Evolutionary conservation across 2,113 vertebrate genomes (phyloP), one percentile per base, ranked within the genome.

Genomic region (Mesitornis unicolor): DNA sequence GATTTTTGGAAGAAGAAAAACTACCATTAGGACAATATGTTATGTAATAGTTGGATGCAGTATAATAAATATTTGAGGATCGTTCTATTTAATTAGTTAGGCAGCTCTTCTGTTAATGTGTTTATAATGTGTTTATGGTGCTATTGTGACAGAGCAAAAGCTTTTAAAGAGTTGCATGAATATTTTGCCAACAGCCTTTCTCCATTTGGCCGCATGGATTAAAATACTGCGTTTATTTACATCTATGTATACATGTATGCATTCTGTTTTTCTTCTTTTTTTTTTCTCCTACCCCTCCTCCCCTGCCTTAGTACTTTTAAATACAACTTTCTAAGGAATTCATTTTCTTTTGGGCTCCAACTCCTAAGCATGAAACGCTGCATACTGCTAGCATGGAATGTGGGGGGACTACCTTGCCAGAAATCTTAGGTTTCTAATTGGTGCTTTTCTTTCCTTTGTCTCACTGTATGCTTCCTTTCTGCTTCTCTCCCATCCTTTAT

Each of bases 181-280:
- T 80, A 33, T 61, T 74, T 61, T 83, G 42, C 42, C 43, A 40
- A 7, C 19, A 71, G 2, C 31, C 28, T 86, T 78, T 70, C 19
- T 45, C 42, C 7, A 5, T 74, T 63, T 61, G 47, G 8, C 42
- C 81, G 61, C 36, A 40, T 73, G 2, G 14, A 35, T n/a, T 59
- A 42, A 29, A 10, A 73, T 38, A 28, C 2, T 16, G 78, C 6
- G 61, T 38, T 84, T 69, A 16, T 15, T 47, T 35, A 16, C 13
- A 36, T 19, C 6, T 10, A 48, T 16, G 10, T 1, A 3, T 2
- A 28, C 0, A 4, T 10, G 2, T 11, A 13, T 43, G 2, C 4
- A 9, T 70, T 70, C 47, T 67, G 79, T 17, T 15, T 63, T 25
- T 19, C 21, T 16, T n/a, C 8, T 22, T 10, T 13, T 7, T 10